Conservation (phyloP, 1,140 invertebrate species). For the Eueides isabella region DNA sequence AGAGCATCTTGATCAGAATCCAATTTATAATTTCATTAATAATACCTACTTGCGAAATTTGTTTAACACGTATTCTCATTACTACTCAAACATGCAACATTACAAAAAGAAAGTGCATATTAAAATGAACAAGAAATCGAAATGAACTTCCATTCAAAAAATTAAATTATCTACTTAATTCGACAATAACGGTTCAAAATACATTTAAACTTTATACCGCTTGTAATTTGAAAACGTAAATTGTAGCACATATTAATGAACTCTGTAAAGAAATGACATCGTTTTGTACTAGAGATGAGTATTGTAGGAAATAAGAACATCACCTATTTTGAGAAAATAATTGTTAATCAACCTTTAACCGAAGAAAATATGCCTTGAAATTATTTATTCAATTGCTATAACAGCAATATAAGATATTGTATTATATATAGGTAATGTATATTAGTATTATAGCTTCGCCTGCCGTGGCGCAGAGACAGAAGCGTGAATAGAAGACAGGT, state of each 20-base stretch:
- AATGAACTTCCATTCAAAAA: slow-evolving; percentile 6
- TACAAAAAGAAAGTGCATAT: slow-evolving; percentile 9
- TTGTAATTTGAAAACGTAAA: slow-evolving; percentile 3
- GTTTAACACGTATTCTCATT: slow-evolving; percentile 8
- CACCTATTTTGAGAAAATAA: too few species aligned
- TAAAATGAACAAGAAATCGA: slow-evolving; percentile 10
- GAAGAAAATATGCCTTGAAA: too few species aligned
- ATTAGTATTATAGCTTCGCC: too few species aligned
- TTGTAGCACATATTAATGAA: neutral
- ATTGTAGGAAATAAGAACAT: too few species aligned
- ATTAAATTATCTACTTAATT: neutral
- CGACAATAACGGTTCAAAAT: neutral
- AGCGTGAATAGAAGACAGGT: too few species aligned
- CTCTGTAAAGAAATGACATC: neutral
- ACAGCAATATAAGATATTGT: too few species aligned
- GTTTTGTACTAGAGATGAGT: too few species aligned
- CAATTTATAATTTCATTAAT: neutral
- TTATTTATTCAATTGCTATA: too few species aligned
- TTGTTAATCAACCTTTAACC: too few species aligned
- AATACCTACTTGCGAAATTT: neutral
- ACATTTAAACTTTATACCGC: neutral
- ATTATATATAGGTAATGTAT: too few species aligned
- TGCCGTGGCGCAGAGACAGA: too few species aligned
- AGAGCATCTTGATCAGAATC: neutral
- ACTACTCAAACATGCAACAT: slow-evolving; percentile 1